A percentile compares a stretch with the other conserved stretches of the same genome.
phyloP scores from a whole-genome alignment of 2,113 vertebrate genomes.

The Pristiophorus japonicus region DNA sequence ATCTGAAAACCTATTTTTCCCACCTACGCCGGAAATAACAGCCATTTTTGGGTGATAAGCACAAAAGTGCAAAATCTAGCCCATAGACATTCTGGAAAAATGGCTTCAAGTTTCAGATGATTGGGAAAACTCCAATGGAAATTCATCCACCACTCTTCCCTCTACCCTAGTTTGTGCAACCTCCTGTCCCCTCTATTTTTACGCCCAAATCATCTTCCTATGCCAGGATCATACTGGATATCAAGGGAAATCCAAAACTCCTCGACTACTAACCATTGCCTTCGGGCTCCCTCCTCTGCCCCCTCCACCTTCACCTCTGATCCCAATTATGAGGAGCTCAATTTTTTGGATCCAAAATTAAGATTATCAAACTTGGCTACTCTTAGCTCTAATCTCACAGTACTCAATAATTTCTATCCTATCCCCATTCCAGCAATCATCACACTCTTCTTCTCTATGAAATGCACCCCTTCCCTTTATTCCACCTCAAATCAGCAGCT shows the following conservation, averaged over 20 bases:
- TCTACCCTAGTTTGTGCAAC: background rate
- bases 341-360: background rate
- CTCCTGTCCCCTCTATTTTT: background rate
- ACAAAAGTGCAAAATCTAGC: no score
- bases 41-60: no score
- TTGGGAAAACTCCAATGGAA: background rate
- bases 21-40: no score
- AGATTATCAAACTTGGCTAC: background rate
- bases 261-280: background rate
- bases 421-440: background rate
- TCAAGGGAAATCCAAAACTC: background rate
- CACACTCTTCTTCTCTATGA: background rate
- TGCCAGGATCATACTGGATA: background rate
- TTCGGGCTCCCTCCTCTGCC: background rate
- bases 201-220: background rate
- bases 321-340: background rate
- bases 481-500: background rate
- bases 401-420: background rate
- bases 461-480: background rate
- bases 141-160: background rate
- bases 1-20: no score
- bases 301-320: background rate
- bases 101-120: no score
- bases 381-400: background rate
- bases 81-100: no score